These are phyloP conservation scores for Paedocypris micromegethes DNA, from an alignment of 2,797 vertebrate genomes.

Conservation along the genomic window DNA sequence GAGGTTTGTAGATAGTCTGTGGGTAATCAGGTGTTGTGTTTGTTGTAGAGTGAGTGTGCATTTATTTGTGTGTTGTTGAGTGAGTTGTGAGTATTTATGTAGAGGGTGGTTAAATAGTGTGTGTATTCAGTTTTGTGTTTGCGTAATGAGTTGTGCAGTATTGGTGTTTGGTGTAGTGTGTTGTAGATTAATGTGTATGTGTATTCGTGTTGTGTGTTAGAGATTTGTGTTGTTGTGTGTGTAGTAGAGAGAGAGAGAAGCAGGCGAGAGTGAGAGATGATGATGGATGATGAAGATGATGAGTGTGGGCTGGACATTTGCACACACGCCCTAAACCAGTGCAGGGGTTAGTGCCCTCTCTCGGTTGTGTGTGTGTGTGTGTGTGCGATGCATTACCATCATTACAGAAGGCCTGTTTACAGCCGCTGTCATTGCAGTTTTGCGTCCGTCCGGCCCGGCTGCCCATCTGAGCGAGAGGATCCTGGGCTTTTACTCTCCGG, in stretches of 20 bases:
- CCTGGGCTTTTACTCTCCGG: slow-evolving; percentile 29
- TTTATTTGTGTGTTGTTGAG: too few species aligned
- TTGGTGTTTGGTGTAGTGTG: too few species aligned
- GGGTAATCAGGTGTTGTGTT: too few species aligned
- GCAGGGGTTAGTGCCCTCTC: slow-evolving; percentile 25
- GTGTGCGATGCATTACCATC: slow-evolving; percentile 12
- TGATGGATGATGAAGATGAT: slow-evolving; percentile 24
- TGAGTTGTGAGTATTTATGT: too few species aligned
- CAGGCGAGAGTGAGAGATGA: background rate
- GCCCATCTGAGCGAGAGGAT: slow-evolving; percentile 36
- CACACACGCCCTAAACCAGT: slow-evolving; percentile 39
- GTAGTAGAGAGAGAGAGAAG: background rate
- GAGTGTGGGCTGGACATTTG: slow-evolving; percentile 37
- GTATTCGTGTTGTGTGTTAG: too few species aligned
- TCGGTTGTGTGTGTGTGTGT: slow-evolving; percentile 7
- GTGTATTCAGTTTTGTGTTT: too few species aligned
- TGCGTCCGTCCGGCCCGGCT: slow-evolving; percentile 34
- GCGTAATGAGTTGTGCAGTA: too few species aligned
- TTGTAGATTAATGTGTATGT: too few species aligned
- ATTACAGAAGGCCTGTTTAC: slow-evolving; percentile 46
- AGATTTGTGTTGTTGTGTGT: too few species aligned
- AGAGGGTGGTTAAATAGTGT: too few species aligned
- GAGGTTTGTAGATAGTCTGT: too few species aligned
- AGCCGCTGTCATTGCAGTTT: slow-evolving; percentile 41
- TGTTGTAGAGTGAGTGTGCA: too few species aligned